Evolutionary conservation across 2,113 vertebrate species (phyloP), one percentile per base, ranked within the genome.

Genomic region (Osmerus eperlanus): DNA sequence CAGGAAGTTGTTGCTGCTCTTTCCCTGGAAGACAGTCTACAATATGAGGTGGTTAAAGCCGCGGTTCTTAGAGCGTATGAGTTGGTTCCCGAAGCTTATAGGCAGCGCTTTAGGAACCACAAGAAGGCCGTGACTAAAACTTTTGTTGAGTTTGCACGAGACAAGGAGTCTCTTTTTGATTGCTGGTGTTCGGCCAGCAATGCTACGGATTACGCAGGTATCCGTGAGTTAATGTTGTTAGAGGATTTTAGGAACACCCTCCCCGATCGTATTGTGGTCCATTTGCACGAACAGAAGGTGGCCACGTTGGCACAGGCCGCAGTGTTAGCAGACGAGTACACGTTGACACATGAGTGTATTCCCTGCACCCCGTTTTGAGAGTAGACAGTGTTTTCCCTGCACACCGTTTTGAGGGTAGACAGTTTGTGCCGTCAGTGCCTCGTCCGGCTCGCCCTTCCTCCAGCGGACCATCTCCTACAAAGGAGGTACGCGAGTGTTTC

Each of bases 21-120:
- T 13, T 62, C 25, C 13, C 60, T 62, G 60, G 60, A 28, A 62
- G 60, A 62, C 60, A 62, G 19, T 62, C n/a, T 62, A 28, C 60
- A 11, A 12, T 62, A 21, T 12, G 1, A 62, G 13, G 13, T 15
- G 12, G 19, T 62, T 62, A 62, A 28, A 55, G 18, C 60, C 4
- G 13, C 60, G 4, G 23, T 62, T 2, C 23, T 62, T 13, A 13
- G 60, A 13, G 60, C 60, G 5, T 62, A 28, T 13, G 23, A 62
- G 60, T 28, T 62, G 19, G 60, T 62, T 4, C 60, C 60, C 23
- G 60, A 62, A 28, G 60, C 25, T 62, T 62, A 62, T 15, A 62
- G 23, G 14, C 21, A 62, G 60, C 19, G 14, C 9, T 62, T 28
- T 21, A 62, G 60, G 60, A 62, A 25, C 13, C 60, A 62, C 12